phyloP scores from a whole-genome alignment of 2,797 vertebrate genomes.

The Sciaenops ocellatus region DNA sequence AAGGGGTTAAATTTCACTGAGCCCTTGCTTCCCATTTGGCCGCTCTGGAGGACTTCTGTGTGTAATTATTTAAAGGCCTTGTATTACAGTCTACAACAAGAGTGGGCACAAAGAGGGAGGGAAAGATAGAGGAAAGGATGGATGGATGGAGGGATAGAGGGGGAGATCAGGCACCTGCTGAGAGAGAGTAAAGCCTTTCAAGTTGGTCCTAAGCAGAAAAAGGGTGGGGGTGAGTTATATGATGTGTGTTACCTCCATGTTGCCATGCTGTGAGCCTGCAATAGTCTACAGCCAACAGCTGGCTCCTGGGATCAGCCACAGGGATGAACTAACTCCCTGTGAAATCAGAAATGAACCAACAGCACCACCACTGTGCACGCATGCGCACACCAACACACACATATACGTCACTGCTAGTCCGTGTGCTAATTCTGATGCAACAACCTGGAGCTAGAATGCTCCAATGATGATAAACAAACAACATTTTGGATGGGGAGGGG shows the following conservation, averaged over 20 bases:
- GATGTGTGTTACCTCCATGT: constrained; percentile 60
- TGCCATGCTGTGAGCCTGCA: constrained; percentile 60
- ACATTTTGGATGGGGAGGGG: constrained; percentile 75
- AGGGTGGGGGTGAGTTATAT: constrained; percentile 41
- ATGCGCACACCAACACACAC: constrained; percentile 22
- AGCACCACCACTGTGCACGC: constrained; percentile 38
- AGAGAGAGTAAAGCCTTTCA: constrained; percentile 71
- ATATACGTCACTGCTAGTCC: constrained; percentile 38
- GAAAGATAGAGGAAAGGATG: constrained; percentile 24
- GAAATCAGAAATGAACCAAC: constrained; percentile 70
- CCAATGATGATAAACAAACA: constrained; percentile 87
- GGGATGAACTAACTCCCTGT: constrained; percentile 66
- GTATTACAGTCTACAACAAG: constrained; percentile 61
- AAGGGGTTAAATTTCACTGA: constrained; percentile 69
- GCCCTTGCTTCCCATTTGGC: constrained; percentile 52
- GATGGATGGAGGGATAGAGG: constrained; percentile 40
- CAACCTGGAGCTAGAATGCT: constrained; percentile 83
- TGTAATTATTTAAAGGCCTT: constrained; percentile 79
- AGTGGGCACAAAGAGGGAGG: constrained; percentile 26
- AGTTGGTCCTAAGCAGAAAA: constrained; percentile 57
- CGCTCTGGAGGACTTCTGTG: constrained; percentile 64
- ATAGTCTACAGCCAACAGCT: constrained; percentile 64
- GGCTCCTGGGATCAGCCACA: constrained; percentile 70
- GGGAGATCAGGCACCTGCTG: constrained; percentile 61
- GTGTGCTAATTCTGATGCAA: constrained; percentile 79